Evolutionary conservation across 2,113 vertebrate species (phyloP).

Genomic region (Ornithorhynchus anatinus): DNA sequence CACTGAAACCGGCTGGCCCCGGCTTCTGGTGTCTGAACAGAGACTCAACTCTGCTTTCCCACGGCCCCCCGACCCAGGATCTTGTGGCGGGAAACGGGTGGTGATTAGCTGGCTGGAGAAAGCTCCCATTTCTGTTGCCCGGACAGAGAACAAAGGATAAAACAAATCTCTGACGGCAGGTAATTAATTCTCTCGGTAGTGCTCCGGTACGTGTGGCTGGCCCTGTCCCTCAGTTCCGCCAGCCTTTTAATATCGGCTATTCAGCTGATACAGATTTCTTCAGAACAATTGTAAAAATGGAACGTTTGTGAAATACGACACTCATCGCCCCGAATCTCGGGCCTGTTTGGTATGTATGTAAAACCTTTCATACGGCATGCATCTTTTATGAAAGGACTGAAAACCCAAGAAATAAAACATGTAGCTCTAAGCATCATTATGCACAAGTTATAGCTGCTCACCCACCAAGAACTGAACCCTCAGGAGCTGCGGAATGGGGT

Average conservation of each 20-base stretch:
- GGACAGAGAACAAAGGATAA: neutral
- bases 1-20: no score
- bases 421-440: neutral
- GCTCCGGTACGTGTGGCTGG: neutral
- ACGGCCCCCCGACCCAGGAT: no score
- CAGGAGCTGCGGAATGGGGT: neutral
- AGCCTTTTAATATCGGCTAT: slow-evolving; percentile 27
- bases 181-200: slow-evolving; percentile 52
- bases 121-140: neutral
- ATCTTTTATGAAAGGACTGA: slow-evolving; percentile 56
- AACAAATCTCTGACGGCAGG: neutral
- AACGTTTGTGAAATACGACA: slow-evolving; percentile 39
- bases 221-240: slow-evolving; percentile 9
- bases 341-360: slow-evolving; percentile 60
- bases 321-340: slow-evolving; percentile 36
- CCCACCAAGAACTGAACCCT: neutral
- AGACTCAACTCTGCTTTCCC: no score
- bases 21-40: no score
- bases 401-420: neutral
- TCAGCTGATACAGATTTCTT: slow-evolving; percentile 25
- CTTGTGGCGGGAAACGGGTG: neutral
- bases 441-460: neutral
- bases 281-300: slow-evolving; percentile 17
- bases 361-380: slow-evolving; percentile 54
- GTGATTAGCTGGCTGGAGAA: neutral